Base-by-base conservation (phyloP, 1,140 invertebrate species). In the Manduca sexta region DNA sequence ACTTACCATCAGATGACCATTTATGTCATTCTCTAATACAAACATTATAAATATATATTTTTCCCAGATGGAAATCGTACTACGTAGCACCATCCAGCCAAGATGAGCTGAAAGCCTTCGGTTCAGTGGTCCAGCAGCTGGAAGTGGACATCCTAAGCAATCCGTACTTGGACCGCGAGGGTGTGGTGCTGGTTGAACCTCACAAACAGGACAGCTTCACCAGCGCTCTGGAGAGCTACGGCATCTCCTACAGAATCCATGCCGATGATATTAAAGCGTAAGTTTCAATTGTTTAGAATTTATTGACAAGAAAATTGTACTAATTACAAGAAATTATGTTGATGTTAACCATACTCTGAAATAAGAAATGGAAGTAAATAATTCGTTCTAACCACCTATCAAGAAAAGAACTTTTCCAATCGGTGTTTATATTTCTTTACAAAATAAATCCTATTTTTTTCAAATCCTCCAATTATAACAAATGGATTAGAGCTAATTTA, bases 1-100 rank as follows among this genome's bases (percentile, higher is more conserved):
- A n/a, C n/a, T n/a, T n/a, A n/a, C n/a, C n/a, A n/a, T n/a, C n/a
- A n/a, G n/a, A n/a, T n/a, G n/a, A n/a, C n/a, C n/a, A n/a, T n/a
- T n/a, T n/a, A n/a, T n/a, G n/a, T n/a, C n/a, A n/a, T n/a, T n/a
- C n/a, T n/a, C n/a, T n/a, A n/a, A n/a, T n/a, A 26, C 10, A 7
- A 26, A 26, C 13, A 16, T n/a, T n/a, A 26, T 8, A 26, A 21
- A 42, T 42, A n/a, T n/a, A n/a, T n/a, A 12, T 17, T 0, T 16
- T 39, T 39, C 34, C 7, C 44, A 63, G 64, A 35, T 59, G 54
- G 50, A 67, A 67, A 35, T 57, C 64, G 15, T 56, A 46, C 38
- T 60, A 44, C 15, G 44, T 63, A 14, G 45, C 38, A 67, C 81
- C 11, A 53, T 65, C 17, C 64, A n/a, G n/a, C n/a, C n/a, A n/a